A percentile compares a stretch with the other conserved stretches of the same genome.
These are phyloP conservation scores for Craseonycteris thonglongyai DNA, from an alignment of 2,113 vertebrate species.

Conservation along the genomic window DNA sequence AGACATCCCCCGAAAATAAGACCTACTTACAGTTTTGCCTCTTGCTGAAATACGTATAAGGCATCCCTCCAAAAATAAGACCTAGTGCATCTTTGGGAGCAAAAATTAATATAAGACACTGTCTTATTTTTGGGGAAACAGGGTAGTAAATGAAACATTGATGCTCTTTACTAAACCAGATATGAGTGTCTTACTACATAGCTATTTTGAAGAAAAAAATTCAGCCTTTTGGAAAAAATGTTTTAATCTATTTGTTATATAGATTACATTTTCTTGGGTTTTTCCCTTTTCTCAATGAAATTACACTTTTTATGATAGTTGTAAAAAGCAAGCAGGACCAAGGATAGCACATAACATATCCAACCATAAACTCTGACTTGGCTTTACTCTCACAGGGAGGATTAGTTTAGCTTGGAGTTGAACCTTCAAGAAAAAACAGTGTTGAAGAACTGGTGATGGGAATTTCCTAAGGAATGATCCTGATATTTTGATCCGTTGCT, in stretches of 20 bases:
- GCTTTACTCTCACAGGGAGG: not conserved
- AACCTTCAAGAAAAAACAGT: not conserved
- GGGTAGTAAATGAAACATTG: not conserved
- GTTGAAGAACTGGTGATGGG: not conserved
- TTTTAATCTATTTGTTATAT: not conserved
- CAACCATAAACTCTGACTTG: not conserved
- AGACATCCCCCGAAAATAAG: no score
- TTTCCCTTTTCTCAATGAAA: not conserved
- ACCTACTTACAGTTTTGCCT: no score
- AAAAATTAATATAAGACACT: no score
- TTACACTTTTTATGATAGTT: not conserved
- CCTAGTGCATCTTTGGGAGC: no score
- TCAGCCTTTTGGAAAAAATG: not conserved
- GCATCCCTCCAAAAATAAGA: no score
- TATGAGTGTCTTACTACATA: not conserved
- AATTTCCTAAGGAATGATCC: not conserved
- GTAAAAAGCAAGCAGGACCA: not conserved
- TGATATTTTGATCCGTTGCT: conserved; percentile 27
- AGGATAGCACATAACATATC: not conserved
- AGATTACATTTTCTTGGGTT: not conserved
- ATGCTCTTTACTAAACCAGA: not conserved
- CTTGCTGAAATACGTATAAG: no score
- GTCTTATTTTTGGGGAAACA: no score
- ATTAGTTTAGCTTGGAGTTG: not conserved
- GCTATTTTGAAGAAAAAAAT: conserved; percentile 5